These are phyloP conservation scores for Drosophila paulistorum DNA, from an alignment of 1,140 invertebrate genomes.

Conservation along the genomic window DNA sequence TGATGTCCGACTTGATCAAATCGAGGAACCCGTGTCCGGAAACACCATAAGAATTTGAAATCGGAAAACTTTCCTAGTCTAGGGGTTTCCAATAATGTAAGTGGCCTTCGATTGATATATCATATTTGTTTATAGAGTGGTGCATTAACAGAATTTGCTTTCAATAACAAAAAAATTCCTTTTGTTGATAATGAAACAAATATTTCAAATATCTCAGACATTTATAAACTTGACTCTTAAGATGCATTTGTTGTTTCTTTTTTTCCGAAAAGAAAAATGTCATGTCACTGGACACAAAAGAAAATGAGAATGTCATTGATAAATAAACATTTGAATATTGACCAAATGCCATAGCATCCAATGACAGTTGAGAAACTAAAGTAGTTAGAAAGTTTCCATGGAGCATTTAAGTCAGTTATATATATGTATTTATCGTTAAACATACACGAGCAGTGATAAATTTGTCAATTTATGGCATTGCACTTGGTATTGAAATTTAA, in stretches of 20 bases:
- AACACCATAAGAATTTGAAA: no score
- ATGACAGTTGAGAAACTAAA: constrained; percentile 3
- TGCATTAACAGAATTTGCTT: neutral
- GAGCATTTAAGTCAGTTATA: neutral
- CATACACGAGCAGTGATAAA: constrained; percentile 24
- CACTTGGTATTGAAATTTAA: constrained; percentile 38
- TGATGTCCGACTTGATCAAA: no score
- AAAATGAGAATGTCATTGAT: constrained; percentile 49
- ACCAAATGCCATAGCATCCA: constrained; percentile 27
- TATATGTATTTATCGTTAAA: neutral
- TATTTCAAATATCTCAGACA: constrained; percentile 39
- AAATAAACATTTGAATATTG: constrained; percentile 52
- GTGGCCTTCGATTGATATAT: neutral
- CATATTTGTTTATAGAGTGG: neutral
- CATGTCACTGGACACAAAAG: constrained; percentile 31
- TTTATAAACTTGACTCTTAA: constrained; percentile 43
- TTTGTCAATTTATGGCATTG: constrained; percentile 37
- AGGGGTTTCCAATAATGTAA: neutral
- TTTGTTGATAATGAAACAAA: constrained; percentile 27
- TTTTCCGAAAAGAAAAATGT: neutral
- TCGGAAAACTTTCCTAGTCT: no score
- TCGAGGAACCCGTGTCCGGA: no score
- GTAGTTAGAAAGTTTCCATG: constrained; percentile 7
- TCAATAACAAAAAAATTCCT: neutral
- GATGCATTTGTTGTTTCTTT: no score